Conservation (phyloP, 2,797 vertebrate species). For the Scolopax rusticola region DNA sequence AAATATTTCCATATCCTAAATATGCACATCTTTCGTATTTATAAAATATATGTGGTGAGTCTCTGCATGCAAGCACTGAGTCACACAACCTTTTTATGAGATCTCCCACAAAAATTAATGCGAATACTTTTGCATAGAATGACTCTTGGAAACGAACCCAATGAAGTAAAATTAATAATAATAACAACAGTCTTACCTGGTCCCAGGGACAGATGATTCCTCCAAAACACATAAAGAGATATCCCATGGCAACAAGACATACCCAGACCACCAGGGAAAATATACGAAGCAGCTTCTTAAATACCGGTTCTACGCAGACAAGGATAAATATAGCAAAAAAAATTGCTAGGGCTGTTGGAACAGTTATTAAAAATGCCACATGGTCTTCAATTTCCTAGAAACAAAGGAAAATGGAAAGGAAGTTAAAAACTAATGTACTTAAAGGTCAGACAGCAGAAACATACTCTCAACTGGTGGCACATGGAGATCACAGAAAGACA, state of each 20-base stretch:
- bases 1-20: background rate
- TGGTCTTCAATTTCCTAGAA: constrained; percentile 92
- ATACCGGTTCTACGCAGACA: constrained; percentile 95
- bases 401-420: constrained; percentile 45
- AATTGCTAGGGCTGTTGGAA: constrained; percentile 95
- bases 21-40: background rate
- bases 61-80: background rate
- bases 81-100: background rate
- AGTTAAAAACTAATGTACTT: background rate
- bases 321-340: constrained; percentile 97
- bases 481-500: background rate
- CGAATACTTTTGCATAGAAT: background rate
- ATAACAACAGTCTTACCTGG: constrained; percentile 85
- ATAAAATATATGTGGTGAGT: background rate
- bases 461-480: background rate
- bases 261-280: constrained; percentile 97
- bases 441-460: background rate
- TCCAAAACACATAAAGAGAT: constrained; percentile 97
- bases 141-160: background rate
- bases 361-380: constrained; percentile 95
- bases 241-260: constrained; percentile 95
- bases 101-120: background rate
- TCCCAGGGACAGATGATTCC: constrained; percentile 97
- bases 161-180: background rate
- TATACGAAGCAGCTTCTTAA: constrained; percentile 94